phyloP scores from a whole-genome alignment of 1,140 invertebrate genomes.

The Leptinotarsa lineolata region DNA sequence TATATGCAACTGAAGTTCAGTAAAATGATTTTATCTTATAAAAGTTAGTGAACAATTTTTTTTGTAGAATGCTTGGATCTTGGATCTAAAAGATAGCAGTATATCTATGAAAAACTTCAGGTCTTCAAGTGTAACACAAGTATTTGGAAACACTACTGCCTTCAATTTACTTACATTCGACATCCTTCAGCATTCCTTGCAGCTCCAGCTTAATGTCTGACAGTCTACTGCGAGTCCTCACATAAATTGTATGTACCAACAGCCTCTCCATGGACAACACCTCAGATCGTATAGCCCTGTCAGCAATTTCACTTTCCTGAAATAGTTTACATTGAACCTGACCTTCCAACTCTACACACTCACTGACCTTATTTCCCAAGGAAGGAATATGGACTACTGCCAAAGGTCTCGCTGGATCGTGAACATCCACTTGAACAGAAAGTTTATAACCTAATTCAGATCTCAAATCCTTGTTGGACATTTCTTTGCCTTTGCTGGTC shows the following conservation, averaged over 20 bases:
- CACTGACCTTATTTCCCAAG: conserved; percentile 60
- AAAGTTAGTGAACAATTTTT: no score
- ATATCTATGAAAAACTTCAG: no score
- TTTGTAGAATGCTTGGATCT: no score
- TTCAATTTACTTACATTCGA: conserved; percentile 65
- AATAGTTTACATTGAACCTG: conserved; percentile 25
- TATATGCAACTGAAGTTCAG: no score
- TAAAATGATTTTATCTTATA: no score
- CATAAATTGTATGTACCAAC: conserved; percentile 96
- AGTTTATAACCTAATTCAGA: conserved; percentile 86
- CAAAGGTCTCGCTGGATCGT: conserved; percentile 79
- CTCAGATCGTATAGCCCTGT: conserved; percentile 81
- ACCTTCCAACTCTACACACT: no score
- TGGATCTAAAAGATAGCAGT: no score
- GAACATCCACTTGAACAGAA: conserved; percentile 85
- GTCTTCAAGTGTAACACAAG: no score
- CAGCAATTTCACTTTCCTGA: conserved; percentile 74
- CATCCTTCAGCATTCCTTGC: conserved; percentile 71
- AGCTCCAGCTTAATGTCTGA: conserved; percentile 82
- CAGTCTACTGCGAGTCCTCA: conserved; percentile 81
- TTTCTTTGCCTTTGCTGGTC: conserved; percentile 57
- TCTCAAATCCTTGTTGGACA: conserved; percentile 70
- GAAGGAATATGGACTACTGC: conserved; percentile 87
- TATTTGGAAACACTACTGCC: no score
- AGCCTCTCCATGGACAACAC: conserved; percentile 92